Base-by-base conservation (phyloP, 2,113 vertebrate genomes). In the Meriones unguiculatus region DNA sequence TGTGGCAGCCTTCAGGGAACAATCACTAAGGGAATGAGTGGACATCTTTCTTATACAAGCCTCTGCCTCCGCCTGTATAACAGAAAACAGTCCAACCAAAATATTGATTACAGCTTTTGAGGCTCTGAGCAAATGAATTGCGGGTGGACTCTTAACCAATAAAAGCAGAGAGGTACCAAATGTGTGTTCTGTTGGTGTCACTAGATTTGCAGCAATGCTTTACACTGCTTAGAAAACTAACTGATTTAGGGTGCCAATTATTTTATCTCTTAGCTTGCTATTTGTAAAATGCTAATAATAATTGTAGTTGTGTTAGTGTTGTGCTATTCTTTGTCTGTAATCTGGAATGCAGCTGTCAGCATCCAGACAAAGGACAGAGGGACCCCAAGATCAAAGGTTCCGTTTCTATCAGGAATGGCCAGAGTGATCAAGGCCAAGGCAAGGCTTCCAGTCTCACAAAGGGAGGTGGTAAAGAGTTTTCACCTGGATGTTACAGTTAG, bases 171-270 rank as follows among this genome's bases (percentile, higher is more conserved):
- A 15, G 22, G n/a, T 28, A 28, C 13, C n/a, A 28, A 84, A 28
- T 41, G n/a, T 41, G 22, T 14, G 6, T 82, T 25, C 18, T 82
- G 57, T 84, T 84, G 80, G 57, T 62, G 7, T 25, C 35, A 62
- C 57, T 28, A 84, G 62, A 57, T 8, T 41, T 25, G 57, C 7
- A 62, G 57, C 22, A 62, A 62, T 62, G 12, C 50, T 77, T 1
- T 62, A 62, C 62, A 17, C 35, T 84, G 22, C n/a, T 25, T 62
- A 93, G 35, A 46, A 94, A 94, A 73, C 67, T 69, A 94, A 81
- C 46, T 76, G 30, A 70, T 28, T 52, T 69, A 70, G 46, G 12
- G 28, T 41, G 35, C 4, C 46, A 72, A 12, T 22, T 30, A 24
- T 72, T 41, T 62, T 41, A 28, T 41, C 22, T 41, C 35, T 28